These are phyloP conservation scores for Diarsia rubi DNA, from an alignment of 2,888 invertebrate genomes.

Conservation along the genomic window DNA sequence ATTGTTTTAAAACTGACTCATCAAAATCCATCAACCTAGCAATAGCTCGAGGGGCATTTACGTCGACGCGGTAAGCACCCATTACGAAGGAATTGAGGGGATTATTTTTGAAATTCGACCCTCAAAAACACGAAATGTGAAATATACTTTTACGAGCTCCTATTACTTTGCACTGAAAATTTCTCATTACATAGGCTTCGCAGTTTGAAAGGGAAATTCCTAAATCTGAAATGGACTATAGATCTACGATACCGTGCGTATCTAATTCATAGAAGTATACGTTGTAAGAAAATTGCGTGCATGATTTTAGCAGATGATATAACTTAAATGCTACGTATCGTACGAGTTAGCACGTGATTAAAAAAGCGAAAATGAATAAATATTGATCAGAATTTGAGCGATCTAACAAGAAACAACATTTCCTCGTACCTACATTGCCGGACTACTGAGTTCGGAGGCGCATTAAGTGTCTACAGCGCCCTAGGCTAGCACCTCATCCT, in stretches of 20 bases:
- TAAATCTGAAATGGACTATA: conserved; percentile 17
- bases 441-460: conserved; percentile 20
- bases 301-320: conserved; percentile 58
- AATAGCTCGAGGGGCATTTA: conserved; percentile 40
- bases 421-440: conserved; percentile 24
- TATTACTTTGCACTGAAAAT: conserved; percentile 44
- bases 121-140: conserved; percentile 46
- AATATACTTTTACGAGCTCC: conserved; percentile 46
- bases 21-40: conserved; percentile 52
- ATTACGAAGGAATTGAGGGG: conserved; percentile 50
- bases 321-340: conserved; percentile 34
- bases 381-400: conserved; percentile 49
- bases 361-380: conserved; percentile 51
- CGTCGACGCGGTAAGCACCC: conserved; percentile 41
- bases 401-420: conserved; percentile 33
- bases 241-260: conserved; percentile 36
- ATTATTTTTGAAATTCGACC: conserved; percentile 52
- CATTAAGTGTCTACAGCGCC: no score
- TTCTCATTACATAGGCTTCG: conserved; percentile 21
- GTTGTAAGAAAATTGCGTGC: conserved; percentile 50
- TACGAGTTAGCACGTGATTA: conserved; percentile 32
- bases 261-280: conserved; percentile 41
- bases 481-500: no score
- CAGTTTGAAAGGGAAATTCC: conserved; percentile 23
- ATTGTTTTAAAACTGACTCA: conserved; percentile 60